Evolutionary conservation across 2,797 vertebrate genomes (phyloP).

Genomic region (Vireo griseus): DNA sequence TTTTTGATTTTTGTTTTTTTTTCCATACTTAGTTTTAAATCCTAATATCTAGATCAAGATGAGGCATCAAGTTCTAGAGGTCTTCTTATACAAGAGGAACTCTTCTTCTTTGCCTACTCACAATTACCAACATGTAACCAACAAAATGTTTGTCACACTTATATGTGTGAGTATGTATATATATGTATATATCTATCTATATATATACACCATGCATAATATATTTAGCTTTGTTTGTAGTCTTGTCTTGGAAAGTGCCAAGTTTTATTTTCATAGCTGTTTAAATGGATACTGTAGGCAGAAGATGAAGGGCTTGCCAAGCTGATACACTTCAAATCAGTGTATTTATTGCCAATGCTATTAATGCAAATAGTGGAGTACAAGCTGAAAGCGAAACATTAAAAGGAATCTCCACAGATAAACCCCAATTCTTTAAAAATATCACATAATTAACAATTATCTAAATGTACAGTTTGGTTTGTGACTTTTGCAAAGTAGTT

Average conservation of each 20-base stretch:
- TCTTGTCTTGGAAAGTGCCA: background rate
- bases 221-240: background rate
- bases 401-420: background rate
- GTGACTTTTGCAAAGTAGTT: background rate
- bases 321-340: background rate
- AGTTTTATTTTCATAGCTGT: background rate
- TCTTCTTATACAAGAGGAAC: background rate
- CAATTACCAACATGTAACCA: background rate
- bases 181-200: accelerated
- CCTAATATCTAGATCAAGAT: background rate
- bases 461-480: conserved; percentile 1
- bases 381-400: background rate
- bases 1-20: accelerated
- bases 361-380: background rate
- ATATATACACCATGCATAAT: background rate
- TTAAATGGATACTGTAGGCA: conserved; percentile 1
- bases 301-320: conserved; percentile 29
- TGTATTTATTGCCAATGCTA: background rate
- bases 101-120: background rate
- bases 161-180: accelerated
- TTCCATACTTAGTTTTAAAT: background rate
- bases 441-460: conserved; percentile 30
- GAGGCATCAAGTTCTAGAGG: background rate
- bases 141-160: background rate
- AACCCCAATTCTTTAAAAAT: background rate